phyloP scores from a whole-genome alignment of 2,888 invertebrate genomes.

The Caenorhabditis auriculariae region DNA sequence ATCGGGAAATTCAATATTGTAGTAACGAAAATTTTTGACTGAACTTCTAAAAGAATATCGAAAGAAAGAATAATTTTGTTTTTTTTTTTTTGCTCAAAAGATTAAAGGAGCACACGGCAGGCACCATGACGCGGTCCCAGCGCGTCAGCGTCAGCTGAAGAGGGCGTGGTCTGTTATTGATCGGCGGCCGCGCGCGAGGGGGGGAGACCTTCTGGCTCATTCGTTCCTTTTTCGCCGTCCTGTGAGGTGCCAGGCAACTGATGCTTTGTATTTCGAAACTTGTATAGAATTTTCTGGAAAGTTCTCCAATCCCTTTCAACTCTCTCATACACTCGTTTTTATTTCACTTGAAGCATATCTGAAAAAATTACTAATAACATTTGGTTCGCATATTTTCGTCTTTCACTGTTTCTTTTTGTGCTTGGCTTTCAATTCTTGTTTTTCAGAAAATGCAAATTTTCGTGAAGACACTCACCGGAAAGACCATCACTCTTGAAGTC shows the following conservation, averaged over 20 bases:
- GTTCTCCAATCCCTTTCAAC: neutral
- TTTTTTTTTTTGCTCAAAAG: no score
- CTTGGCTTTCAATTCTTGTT: neutral
- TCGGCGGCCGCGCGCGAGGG: neutral
- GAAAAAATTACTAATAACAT: no score
- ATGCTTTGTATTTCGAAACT: neutral
- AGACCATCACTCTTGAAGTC: constrained; percentile 64
- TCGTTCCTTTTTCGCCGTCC: neutral
- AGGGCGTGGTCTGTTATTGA: constrained; percentile 6
- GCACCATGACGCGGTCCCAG: no score
- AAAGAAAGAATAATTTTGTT: no score
- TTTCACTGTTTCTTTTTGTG: neutral
- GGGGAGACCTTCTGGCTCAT: constrained; percentile 4
- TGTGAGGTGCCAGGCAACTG: neutral
- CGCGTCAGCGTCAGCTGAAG: constrained; percentile 16
- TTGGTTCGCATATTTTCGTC: no score
- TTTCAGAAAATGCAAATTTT: constrained; percentile 84
- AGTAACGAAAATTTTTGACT: no score
- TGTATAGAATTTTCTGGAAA: neutral
- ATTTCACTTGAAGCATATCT: no score
- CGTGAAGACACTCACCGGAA: constrained; percentile 82
- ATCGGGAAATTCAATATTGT: no score
- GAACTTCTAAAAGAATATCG: no score
- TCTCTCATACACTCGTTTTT: neutral
- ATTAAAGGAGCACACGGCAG: no score